A percentile compares a stretch with the other conserved stretches of the same genome.
These are phyloP conservation scores for Ifrita kowaldi DNA, from an alignment of 2,113 vertebrate species.

Conservation along the genomic window DNA sequence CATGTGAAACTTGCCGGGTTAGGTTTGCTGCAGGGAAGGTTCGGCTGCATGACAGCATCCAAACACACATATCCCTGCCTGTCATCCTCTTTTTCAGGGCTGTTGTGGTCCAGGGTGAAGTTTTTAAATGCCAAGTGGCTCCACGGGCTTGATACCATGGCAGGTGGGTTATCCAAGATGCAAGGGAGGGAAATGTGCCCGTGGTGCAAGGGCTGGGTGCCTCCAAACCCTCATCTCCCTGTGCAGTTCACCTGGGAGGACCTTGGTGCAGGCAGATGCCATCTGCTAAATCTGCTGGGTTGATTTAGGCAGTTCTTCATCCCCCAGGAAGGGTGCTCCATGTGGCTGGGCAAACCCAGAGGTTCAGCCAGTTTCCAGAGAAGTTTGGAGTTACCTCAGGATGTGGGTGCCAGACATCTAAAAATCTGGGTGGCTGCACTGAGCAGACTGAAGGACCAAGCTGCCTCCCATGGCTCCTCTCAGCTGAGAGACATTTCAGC, in stretches of 20 bases:
- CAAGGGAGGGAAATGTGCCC: accelerated
- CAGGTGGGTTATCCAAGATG: neutral
- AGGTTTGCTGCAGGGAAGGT: neutral
- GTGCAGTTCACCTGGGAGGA: neutral
- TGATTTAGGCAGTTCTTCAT: neutral
- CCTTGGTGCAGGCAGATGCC: neutral
- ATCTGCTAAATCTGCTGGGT: neutral
- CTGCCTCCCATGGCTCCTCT: neutral
- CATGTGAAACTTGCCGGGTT: neutral
- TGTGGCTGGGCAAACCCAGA: neutral
- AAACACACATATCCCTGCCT: neutral
- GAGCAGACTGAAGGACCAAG: neutral
- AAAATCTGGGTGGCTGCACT: neutral
- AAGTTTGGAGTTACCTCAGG: neutral
- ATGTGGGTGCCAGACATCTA: accelerated
- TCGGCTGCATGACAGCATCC: neutral
- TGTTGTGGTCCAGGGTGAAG: neutral
- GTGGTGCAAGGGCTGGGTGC: neutral
- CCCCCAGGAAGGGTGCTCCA: neutral
- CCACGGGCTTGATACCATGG: too few species aligned
- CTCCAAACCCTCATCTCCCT: neutral
- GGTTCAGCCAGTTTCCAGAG: neutral
- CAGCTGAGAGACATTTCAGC: neutral
- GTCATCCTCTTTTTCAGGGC: neutral
- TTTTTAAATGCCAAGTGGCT: neutral